Evolutionary conservation across 2,797 vertebrate genomes (phyloP).

Genomic region (Poeciliopsis gracilis): DNA sequence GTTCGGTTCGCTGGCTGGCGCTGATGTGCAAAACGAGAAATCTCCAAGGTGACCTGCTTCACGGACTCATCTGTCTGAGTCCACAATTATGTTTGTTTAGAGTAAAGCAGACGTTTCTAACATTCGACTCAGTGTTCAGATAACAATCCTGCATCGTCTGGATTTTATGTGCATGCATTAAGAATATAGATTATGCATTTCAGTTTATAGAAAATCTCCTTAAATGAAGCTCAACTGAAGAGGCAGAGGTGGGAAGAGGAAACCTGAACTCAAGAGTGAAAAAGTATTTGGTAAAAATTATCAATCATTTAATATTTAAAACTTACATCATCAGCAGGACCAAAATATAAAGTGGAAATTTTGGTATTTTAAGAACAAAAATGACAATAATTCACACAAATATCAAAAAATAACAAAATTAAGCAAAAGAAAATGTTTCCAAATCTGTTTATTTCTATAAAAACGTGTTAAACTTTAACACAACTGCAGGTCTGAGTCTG

Average conservation of each 20-base stretch:
- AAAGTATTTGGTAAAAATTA: too few relatives aligned
- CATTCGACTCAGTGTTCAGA: not conserved
- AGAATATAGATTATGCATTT: not conserved
- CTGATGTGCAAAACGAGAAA: not conserved
- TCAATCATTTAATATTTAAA: too few relatives aligned
- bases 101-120: not conserved
- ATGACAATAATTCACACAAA: too few relatives aligned
- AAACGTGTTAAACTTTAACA: too few relatives aligned
- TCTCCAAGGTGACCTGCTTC: constrained; percentile 4
- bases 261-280: too few relatives aligned
- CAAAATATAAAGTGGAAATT: too few relatives aligned
- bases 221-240: not conserved
- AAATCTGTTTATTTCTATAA: too few relatives aligned
- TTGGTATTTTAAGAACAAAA: too few relatives aligned
- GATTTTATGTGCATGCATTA: not conserved
- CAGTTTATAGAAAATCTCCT: not conserved
- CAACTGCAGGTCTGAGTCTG: too few relatives aligned
- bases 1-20: not conserved
- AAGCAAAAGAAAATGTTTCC: too few relatives aligned
- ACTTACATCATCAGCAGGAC: too few relatives aligned
- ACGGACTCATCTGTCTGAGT: not conserved
- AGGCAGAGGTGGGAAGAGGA: not conserved
- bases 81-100: not conserved
- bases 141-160: not conserved
- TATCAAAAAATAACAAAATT: too few relatives aligned